Evolutionary conservation across 2,888 invertebrate species (phyloP), one percentile per base, ranked within the genome.

Genomic region (Sarcophaga carnaria): DNA sequence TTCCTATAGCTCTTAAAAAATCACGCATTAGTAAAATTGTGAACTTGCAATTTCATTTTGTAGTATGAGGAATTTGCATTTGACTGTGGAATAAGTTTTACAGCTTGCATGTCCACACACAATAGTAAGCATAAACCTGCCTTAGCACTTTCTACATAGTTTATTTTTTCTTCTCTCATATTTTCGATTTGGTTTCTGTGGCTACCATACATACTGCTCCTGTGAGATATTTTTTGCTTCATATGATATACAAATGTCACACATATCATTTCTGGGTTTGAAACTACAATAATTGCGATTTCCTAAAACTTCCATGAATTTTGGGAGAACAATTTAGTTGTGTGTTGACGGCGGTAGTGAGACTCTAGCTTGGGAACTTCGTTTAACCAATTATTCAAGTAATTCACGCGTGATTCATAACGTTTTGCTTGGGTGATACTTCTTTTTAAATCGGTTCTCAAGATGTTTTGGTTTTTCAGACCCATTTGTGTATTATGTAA

Each of bases 81-180:
- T 22, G 27, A 64, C 64, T 64, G 27, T 27, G 64, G 64, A 27
- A 64, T 64, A 64, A 64, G 64, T 27, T 64, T 64, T 64, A 64
- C 64, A 27, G 64, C 64, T 27, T 27, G 64, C 64, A 66, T 66
- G 37, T 66, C 37, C 17, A 66, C 37, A 27, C 64, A 66, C n/a
- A 22, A 22, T 5, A 62, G 62, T 62, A 22, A 6, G 62, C 62
- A 62, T 22, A 22, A 62, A 6, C 62, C 64, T 27, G 64, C 37
- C 37, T 66, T 66, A 14, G 37, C 37, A 66, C 64, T 66, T 27
- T 37, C 20, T 20, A 20, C 20, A 20, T 20, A 20, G 20, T 67
- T 82, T 75, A 75, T 75, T 11, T 77, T 54, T 45, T 82, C 69
- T n/a, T 37, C 66, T 66, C 66, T 66, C 66, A 66, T 37, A 37